Evolutionary conservation across 2,888 invertebrate genomes (phyloP), one percentile per base, ranked within the genome.

Genomic region (Meloe dianella): DNA sequence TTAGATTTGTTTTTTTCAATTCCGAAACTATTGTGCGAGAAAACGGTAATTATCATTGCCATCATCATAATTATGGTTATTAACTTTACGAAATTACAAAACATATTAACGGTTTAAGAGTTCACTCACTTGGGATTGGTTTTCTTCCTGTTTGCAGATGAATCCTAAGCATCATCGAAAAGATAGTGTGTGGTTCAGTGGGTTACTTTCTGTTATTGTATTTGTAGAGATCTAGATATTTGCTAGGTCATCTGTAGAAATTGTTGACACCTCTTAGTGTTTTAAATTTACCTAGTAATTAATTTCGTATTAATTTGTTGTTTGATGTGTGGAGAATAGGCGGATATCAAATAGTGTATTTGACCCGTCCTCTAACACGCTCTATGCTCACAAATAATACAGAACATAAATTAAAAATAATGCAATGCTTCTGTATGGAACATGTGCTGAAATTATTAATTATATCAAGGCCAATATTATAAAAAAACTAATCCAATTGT

Each of bases 401-500:
- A 71, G 67, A 69, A 67, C 24, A 61, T 20, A 57, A 38, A 32
- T 22, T 65, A 65, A 66, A 65, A 66, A 68, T 51, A 22, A 12
- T 51, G 51, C 51, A 47, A 47, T 47, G 47, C 20, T 47, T 47
- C 47, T 22, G 22, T 51, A 22, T 73, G 67, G 73, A 75, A 64
- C 69, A 69, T 78, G 77, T 79, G 79, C 81, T 80, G 77, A 81
- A 81, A 80, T 80, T 73, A 75, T 70, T 79, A 79, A 79, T 80
- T 77, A n/a, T n/a, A 79, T 75, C 76, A 80, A 81, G 81, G 81
- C 75, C 77, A 77, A 71, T 22, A 12, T 24, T 47, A 1, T 0
- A 6, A 41, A 8, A 47, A n/a, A n/a, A n/a, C n/a, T n/a, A n/a
- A n/a, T n/a, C n/a, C n/a, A n/a, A 20, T 47, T n/a, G n/a, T 38